Base-by-base conservation (phyloP, 2,888 invertebrate species). In the Cepaea hortensis region DNA sequence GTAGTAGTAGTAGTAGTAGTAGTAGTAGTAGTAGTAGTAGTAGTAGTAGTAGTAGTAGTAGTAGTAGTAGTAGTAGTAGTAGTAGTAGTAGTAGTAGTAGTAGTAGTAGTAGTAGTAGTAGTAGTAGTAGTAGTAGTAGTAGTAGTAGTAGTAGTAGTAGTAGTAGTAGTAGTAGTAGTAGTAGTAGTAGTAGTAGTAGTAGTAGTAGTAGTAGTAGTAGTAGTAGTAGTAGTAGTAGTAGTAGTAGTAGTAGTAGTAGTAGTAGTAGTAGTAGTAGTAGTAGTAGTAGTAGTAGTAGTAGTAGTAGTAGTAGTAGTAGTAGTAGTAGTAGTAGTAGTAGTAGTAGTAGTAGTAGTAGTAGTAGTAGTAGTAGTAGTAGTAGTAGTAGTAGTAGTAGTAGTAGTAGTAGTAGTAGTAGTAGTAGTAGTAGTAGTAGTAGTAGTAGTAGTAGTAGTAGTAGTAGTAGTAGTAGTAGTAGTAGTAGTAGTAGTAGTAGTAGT, bases 131-230 rank as follows among this genome's bases (percentile, higher is more conserved):
- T 68, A 68, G 68, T 68, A 68, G 68, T 68, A 20, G 68, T 68
- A 68, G 68, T 68, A 68, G 68, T 68, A 20, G 18, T 68, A 68
- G 68, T 48, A 48, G 46, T 76, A 76, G 76, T 76, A 76, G 76
- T 76, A 55, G 76, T 76, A 76, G 80, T 80, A 50, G 55, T 55
- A 80, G 80, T 55, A 80, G 80, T 55, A 50, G 80, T 55, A 80
- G 80, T 55, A 80, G 80, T 80, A 50, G 80, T 80, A 80, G 80
- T 80, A 80, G 55, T 80, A 80, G 80, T 55, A 80, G 80, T 80
- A 80, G 80, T 48, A 55, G 68, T 68, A 68, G 68, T 68, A 68
- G 68, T 68, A 20, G 68, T 68, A 68, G 68, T 68, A 68, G 68
- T 68, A 20, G 18, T 68, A 68, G 68, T 48, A 48, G 46, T 76